Base-by-base conservation (phyloP, 2,888 invertebrate species). In the Peribatodes rhomboidaria region DNA sequence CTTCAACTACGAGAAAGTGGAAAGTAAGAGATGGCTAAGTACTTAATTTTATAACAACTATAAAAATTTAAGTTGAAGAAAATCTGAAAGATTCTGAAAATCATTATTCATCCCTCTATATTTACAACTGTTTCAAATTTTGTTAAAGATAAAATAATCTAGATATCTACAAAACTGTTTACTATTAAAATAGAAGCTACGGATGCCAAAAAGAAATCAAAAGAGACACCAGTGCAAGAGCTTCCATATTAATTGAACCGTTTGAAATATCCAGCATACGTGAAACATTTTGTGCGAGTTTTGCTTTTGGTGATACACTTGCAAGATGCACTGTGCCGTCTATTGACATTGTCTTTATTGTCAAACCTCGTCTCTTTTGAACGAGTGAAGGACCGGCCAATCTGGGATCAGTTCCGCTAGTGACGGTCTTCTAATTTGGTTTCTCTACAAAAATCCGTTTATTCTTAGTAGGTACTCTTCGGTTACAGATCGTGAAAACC, bases 341-440 rank as follows among this genome's bases (percentile, higher is more conserved):
- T 86, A 84, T 78, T 78, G 81, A 82, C 82, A 84, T 83, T 77
- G 78, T 79, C 79, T 78, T 84, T 84, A 83, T 82, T 86, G 84
- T 95, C 96, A 95, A 96, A 97, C 97, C 97, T 97, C 97, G 95
- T 96, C 95, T 94, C 94, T 95, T 94, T 94, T 94, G 95, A 96
- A 95, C 94, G 95, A 96, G 93, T 97, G 96, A 88, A 97, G 96
- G 89, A 96, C 96, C 86, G 98, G 98, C 98, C 98, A 98, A 95
- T 98, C 98, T 87, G 98, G 98, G 92, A 98, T 98, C 94, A 98
- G 95, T 94, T 98, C 98, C 85, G 98, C 98, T 94, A 98, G 95
- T 86, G 98, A 98, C 88, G 96, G 96, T 95, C 97, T 95, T 95
- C 98, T 96, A 87, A 86, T 92, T 83, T 91, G 88, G 82, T 86